Conservation (phyloP, 2,888 invertebrate genomes). For the Ceriagrion tenellum region DNA sequence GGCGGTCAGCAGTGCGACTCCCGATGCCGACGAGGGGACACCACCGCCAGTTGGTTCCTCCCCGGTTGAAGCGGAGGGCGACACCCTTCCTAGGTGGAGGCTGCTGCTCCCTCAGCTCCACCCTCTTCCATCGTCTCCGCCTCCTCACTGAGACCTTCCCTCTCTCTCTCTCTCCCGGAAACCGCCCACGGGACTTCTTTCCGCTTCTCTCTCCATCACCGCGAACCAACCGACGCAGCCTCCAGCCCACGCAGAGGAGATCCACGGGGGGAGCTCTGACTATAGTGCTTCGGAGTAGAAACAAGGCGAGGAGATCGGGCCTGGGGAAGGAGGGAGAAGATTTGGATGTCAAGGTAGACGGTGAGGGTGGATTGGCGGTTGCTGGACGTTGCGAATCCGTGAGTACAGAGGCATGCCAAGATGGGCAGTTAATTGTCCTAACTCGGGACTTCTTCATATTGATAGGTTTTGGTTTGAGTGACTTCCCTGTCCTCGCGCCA, state of each 20-base stretch:
- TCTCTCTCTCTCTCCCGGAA: neutral
- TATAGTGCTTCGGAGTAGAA: no score
- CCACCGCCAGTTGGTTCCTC: neutral
- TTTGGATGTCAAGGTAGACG: neutral
- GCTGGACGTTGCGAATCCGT: neutral
- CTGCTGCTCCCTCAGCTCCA: neutral
- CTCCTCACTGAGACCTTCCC: neutral
- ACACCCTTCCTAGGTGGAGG: no score
- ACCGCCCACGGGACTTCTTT: neutral
- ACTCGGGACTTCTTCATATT: no score
- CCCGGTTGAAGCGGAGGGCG: neutral
- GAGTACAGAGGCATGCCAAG: neutral
- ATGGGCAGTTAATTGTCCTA: no score
- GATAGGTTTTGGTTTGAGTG: no score
- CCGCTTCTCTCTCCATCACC: neutral
- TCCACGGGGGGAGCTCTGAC: no score
- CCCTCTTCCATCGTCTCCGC: neutral
- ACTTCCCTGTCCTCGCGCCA: no score
- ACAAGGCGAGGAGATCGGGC: no score
- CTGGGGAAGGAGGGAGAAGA: neutral
- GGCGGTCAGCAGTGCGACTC: constrained; percentile 40
- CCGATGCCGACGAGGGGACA: constrained; percentile 3
- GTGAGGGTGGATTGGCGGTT: neutral
- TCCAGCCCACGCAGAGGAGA: neutral
- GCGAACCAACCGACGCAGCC: neutral